These are phyloP conservation scores for Gymnoscelis rufifasciata DNA, from an alignment of 2,888 invertebrate species.

Conservation along the genomic window DNA sequence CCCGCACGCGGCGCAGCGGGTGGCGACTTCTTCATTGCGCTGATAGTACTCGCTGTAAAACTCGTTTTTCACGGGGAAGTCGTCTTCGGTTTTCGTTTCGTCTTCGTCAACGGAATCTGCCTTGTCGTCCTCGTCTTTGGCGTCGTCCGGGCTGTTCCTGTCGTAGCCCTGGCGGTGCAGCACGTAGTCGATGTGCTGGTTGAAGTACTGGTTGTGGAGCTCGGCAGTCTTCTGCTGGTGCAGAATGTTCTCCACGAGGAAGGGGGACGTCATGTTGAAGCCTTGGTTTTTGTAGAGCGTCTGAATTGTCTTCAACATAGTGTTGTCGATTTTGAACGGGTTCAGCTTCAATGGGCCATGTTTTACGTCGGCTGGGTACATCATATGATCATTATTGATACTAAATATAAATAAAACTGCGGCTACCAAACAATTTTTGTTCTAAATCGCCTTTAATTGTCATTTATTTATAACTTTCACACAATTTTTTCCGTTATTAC, in stretches of 20 bases:
- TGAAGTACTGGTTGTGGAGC: constrained; percentile 75
- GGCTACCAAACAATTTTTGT: too few species aligned
- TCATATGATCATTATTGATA: constrained; percentile 46
- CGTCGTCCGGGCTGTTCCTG: constrained; percentile 57
- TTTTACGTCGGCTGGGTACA: constrained; percentile 70
- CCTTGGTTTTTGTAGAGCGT: constrained; percentile 61
- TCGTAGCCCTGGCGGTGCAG: constrained; percentile 54
- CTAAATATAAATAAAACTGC: too few species aligned
- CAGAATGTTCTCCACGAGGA: constrained; percentile 80
- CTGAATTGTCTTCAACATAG: constrained; percentile 74
- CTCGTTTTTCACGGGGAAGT: constrained; percentile 55
- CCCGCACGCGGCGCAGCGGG: constrained; percentile 77
- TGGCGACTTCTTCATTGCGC: constrained; percentile 58
- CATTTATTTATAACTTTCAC: too few species aligned
- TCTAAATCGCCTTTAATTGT: too few species aligned
- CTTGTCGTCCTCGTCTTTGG: constrained; percentile 51
- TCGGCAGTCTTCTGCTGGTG: constrained; percentile 75
- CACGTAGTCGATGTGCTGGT: constrained; percentile 72
- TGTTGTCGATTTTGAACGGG: constrained; percentile 60
- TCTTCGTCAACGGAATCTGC: constrained; percentile 39
- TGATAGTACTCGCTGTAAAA: constrained; percentile 53
- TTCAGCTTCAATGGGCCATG: constrained; percentile 68
- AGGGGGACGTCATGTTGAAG: constrained; percentile 79
- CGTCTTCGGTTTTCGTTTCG: too few species aligned
- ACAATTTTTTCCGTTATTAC: too few species aligned